Evolutionary conservation across 2,888 invertebrate species (phyloP), one percentile per base, ranked within the genome.

Genomic region (Caenorhabditis virilis): DNA sequence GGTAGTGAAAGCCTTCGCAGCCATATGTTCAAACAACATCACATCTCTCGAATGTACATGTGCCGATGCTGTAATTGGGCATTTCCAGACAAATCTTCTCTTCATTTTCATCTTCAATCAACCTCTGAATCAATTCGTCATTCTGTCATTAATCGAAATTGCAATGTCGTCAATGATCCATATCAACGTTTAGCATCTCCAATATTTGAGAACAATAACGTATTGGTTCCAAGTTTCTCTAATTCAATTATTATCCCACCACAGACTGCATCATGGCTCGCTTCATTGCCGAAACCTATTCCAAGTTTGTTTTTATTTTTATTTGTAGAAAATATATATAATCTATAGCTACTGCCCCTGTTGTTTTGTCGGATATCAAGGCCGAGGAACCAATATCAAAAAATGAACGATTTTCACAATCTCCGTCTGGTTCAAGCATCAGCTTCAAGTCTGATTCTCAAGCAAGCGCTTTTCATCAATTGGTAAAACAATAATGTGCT

Each of bases 61-160:
- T 83, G 83, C 64, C 72, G 82, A 7, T 83, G 83, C 54, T 83
- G 83, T 58, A 82, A 82, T 63, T 82, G 79, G 79, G 80, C 80
- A 1, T 80, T 80, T 41, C 77, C 80, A 7, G 80, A 80, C 66
- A 80, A 80, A 51, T 76, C 77, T 0, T 61, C 62, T 20, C 73
- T 80, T 13, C 79, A 80, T 54, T 68, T 78, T 36, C 80, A 80
- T 55, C 70, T 79, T 45, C 43, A 45, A 16, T 16, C 43, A 45
- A 25, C 43, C 6, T 25, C 43, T 3, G 47, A 51, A 0, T n/a
- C 26, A 9, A 18, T 55, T 2, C 52, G 42, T 7, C 56, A 52
- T 22, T 30, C 49, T 2, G 61, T 61, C 0, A 62, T 57, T 46
- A 60, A 60, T 25, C 18, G 60, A n/a, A 60, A 54, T 20, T 60